Base-by-base conservation (phyloP, 30 jellyfish, hydroid and myxozoan genomes). In the Hydractinia echinata region DNA sequence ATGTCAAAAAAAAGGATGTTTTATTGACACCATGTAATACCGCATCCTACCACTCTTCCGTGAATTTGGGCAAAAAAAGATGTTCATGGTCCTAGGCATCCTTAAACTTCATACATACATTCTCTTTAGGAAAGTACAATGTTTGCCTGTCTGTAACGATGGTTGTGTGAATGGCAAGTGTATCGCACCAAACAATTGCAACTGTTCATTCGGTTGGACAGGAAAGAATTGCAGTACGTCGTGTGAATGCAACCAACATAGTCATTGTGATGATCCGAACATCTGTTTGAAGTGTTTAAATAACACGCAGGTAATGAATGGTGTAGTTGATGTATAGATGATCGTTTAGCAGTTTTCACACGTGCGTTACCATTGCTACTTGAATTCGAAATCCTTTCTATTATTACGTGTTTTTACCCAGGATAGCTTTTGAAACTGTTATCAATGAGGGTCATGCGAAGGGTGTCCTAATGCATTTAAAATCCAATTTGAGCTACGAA, bases 201-300 rank as follows among this genome's bases (percentile, higher is more conserved):
- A 0, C 4, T 94, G 99, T 77, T 21, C 58, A 7, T 94, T 94
- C 77, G 96, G 96, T 55, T 94, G 99, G 99, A 94, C 99, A 4
- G 87, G 95, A 15, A 20, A 30, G 14, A 88, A 85, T 68, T 94
- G 99, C 74, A 64, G 88, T 5, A 82, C 85, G 8, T 79, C 86
- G 13, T 94, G 99, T 70, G 80, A 84, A 73, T 94, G 99, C 66
- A 87, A 94, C 60, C 96, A 95, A 48, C 95, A 87, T 81, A 87
- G 96, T 66, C 68, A 88, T 73, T 94, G 99, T 72, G 92, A 88
- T 1, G 76, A 94, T 82, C 55, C 91, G 16, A 82, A 85, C 62
- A 70, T 87, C n/a, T 92, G 98, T 80, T 70, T 92, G 30, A 61
- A 76, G 48, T 92, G 98, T 79, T 77, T 44, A 8, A 79, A 87